phyloP scores from a whole-genome alignment of 2,797 vertebrate genomes.

The Prionace glauca region DNA sequence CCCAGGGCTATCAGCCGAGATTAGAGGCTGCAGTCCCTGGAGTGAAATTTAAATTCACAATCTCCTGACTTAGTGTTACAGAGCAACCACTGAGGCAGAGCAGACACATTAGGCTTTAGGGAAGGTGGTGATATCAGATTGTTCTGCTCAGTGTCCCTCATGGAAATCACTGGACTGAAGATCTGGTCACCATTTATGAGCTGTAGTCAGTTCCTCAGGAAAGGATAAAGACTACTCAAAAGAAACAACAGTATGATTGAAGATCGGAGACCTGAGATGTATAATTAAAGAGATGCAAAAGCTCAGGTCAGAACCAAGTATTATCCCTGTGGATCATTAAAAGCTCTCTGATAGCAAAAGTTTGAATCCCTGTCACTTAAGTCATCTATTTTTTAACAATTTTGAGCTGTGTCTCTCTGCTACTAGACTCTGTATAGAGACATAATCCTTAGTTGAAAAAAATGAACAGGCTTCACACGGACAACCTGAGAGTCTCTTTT shows the following conservation, averaged over 20 bases:
- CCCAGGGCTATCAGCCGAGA: neutral
- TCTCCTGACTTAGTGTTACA: neutral
- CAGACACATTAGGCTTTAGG: neutral
- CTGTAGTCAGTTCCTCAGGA: neutral
- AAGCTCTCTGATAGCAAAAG: neutral
- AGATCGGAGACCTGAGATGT: neutral
- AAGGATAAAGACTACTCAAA: neutral
- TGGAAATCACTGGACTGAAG: too few relatives aligned
- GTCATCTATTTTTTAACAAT: constrained; percentile 6
- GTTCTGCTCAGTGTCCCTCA: neutral
- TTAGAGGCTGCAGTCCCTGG: neutral
- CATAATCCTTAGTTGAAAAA: neutral
- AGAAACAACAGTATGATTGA: neutral
- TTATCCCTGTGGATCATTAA: neutral
- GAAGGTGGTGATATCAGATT: neutral
- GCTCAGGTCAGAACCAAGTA: neutral
- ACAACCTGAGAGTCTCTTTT: neutral
- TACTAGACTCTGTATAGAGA: neutral
- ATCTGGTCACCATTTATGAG: neutral
- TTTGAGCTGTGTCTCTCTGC: neutral
- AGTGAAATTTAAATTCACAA: neutral
- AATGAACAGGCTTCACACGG: neutral
- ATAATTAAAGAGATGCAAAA: neutral
- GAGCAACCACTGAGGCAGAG: neutral
- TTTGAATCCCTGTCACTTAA: neutral